Evolutionary conservation across 2,888 invertebrate species (phyloP).

Genomic region (Cerastis rubricosa): DNA sequence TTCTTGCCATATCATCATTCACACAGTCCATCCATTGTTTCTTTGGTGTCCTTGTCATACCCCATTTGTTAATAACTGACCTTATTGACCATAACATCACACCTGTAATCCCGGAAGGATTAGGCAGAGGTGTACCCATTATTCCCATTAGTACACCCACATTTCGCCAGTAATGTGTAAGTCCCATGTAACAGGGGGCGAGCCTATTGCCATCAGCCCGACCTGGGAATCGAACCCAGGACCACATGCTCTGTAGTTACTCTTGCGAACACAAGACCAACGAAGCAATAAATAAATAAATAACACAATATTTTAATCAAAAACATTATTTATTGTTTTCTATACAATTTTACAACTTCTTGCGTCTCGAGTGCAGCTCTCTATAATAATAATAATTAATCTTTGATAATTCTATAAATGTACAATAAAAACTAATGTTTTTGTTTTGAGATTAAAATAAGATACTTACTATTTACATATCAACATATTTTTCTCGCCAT

Average conservation of each 20-base stretch:
- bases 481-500: conserved; percentile 70
- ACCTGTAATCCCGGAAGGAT: no score
- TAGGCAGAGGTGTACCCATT: no score
- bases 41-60: background rate
- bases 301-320: conserved; percentile 75
- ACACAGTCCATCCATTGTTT: background rate
- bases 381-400: conserved; percentile 74
- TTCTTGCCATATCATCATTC: no score
- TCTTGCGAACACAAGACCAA: no score
- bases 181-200: no score
- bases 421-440: conserved; percentile 72
- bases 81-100: no score
- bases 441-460: conserved; percentile 65
- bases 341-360: conserved; percentile 85
- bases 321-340: conserved; percentile 87
- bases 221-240: no score
- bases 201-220: no score
- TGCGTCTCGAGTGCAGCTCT: conserved; percentile 82
- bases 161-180: no score
- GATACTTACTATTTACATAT: conserved; percentile 79
- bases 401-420: conserved; percentile 74
- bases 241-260: no score
- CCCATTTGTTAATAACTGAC: background rate
- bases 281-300: conserved; percentile 60
- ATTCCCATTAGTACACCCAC: no score